These are phyloP conservation scores for Orthosia gothica DNA, from an alignment of 2,888 invertebrate species.

Conservation along the genomic window DNA sequence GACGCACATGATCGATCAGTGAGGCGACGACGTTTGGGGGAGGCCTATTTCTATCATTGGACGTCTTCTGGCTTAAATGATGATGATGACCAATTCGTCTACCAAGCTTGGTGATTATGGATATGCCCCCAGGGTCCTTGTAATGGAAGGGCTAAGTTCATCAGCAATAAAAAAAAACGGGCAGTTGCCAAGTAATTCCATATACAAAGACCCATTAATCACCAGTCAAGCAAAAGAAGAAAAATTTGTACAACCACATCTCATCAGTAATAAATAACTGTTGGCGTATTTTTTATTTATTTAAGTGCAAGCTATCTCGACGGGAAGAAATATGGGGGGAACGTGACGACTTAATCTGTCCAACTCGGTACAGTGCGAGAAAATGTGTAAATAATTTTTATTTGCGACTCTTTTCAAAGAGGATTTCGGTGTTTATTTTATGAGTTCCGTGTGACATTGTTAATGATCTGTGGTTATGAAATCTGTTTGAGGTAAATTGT, in stretches of 20 bases:
- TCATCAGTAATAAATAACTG: slow-evolving; percentile 65
- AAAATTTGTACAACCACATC: slow-evolving; percentile 53
- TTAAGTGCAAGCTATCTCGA: slow-evolving; percentile 75
- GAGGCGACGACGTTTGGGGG: too few relatives aligned
- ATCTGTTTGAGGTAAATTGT: neutral
- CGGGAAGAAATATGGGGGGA: slow-evolving; percentile 78
- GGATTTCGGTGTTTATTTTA: slow-evolving; percentile 34
- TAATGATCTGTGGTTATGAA: neutral
- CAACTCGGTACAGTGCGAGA: slow-evolving; percentile 70
- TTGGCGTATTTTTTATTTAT: slow-evolving; percentile 75
- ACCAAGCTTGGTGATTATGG: neutral
- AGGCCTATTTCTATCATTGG: neutral
- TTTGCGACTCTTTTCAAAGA: slow-evolving; percentile 55
- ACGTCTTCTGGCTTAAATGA: too few relatives aligned
- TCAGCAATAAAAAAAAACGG: too few relatives aligned
- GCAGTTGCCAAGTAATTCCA: neutral
- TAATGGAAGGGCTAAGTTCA: neutral
- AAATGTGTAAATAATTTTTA: slow-evolving; percentile 80
- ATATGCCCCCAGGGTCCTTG: neutral
- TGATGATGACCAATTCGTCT: too few relatives aligned
- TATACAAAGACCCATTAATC: slow-evolving; percentile 41
- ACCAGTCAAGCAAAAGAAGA: slow-evolving; percentile 29
- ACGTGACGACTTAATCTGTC: slow-evolving; percentile 86
- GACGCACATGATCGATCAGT: too few relatives aligned
- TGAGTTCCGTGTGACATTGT: slow-evolving; percentile 6